A percentile compares a stretch with the other conserved stretches of the same genome.
Evolutionary conservation across 2,888 invertebrate genomes (phyloP).

Genomic region (Limenitis arthemis): DNA sequence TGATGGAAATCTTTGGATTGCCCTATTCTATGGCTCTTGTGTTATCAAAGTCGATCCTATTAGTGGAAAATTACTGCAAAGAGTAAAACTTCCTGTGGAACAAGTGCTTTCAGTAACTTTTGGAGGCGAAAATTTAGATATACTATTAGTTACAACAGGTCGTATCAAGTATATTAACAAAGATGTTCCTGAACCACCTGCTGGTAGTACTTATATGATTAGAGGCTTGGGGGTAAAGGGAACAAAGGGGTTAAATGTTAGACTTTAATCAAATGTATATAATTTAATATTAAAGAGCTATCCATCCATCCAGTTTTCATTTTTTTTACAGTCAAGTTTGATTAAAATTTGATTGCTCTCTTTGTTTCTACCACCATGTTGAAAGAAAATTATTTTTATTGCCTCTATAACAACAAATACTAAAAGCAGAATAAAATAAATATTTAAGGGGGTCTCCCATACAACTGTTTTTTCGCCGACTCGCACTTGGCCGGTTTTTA

Average conservation of each 20-base stretch:
- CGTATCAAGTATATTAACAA: conserved; percentile 41
- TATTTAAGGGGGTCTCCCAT: too few relatives aligned
- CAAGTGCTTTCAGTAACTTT: conserved; percentile 81
- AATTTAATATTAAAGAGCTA: too few relatives aligned
- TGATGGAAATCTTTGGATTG: conserved; percentile 83
- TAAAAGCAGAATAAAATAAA: too few relatives aligned
- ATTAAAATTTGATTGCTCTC: too few relatives aligned
- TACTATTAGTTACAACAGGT: conserved; percentile 77
- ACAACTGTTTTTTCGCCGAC: too few relatives aligned
- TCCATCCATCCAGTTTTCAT: too few relatives aligned
- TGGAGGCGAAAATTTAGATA: conserved; percentile 78
- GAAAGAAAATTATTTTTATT: too few relatives aligned
- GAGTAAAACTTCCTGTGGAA: conserved; percentile 71
- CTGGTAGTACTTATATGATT: conserved; percentile 74
- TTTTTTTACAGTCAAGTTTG: too few relatives aligned
- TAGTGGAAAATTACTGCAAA: conserved; percentile 68
- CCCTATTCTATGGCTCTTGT: conserved; percentile 76
- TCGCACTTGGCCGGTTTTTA: too few relatives aligned
- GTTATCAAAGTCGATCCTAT: conserved; percentile 69
- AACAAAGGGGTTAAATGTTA: conserved; percentile 16
- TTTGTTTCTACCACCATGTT: too few relatives aligned
- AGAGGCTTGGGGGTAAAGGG: conserved; percentile 75
- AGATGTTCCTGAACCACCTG: conserved; percentile 54
- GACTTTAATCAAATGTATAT: conserved; percentile 1
- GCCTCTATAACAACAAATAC: too few relatives aligned